Percentiles rank a stretch among this genome's conserved stretches.
Evolutionary conservation across 2,888 invertebrate genomes (phyloP).

Genomic region (Deilephila porcellus): DNA sequence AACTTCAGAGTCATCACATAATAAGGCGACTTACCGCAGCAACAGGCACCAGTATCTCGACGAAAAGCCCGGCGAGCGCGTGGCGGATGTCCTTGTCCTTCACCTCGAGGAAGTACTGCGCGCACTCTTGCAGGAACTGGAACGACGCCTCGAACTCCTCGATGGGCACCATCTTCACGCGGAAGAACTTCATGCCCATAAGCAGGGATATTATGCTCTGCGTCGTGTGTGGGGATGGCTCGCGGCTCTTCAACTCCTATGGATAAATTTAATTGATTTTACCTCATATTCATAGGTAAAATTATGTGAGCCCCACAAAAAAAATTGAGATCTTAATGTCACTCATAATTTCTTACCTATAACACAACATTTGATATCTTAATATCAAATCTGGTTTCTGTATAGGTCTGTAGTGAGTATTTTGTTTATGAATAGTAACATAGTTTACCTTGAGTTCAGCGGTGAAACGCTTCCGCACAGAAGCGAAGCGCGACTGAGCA

Average conservation of each 20-base stretch:
- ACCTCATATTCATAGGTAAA: no score
- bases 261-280: not conserved
- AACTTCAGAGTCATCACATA: not conserved
- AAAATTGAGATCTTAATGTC: no score
- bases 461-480: constrained; percentile 96
- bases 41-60: constrained; percentile 99
- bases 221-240: constrained; percentile 94
- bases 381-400: no score
- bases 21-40: constrained; percentile 91
- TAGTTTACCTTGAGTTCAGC: constrained; percentile 92
- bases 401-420: no score
- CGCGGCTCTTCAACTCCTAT: constrained; percentile 88
- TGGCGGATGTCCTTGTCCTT: constrained; percentile 99
- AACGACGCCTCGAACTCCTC: constrained; percentile 99
- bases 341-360: no score
- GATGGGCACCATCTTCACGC: constrained; percentile 98
- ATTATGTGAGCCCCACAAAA: no score
- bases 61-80: constrained; percentile 98
- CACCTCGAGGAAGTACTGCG: constrained; percentile 98
- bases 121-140: constrained; percentile 99
- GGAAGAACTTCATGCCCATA: constrained; percentile 99
- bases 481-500: constrained; percentile 96
- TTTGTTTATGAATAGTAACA: not conserved
- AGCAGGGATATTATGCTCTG: constrained; percentile 98
- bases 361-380: no score